Evolutionary conservation across 1,140 invertebrate genomes (phyloP).

Genomic region (Lutraria rhynchaena): DNA sequence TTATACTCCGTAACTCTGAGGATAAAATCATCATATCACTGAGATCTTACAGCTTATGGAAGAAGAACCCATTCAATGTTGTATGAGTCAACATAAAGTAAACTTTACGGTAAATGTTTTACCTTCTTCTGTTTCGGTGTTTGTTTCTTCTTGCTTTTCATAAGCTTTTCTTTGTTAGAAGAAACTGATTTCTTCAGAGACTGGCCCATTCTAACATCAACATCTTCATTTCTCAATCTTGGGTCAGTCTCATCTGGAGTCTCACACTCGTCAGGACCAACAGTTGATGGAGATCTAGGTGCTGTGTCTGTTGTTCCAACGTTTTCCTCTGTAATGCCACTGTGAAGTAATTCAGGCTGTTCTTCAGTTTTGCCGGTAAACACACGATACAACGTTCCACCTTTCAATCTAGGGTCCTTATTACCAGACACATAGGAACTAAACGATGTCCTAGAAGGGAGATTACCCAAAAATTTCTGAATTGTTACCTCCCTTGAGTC

Average conservation of each 20-base stretch:
- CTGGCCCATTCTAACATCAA: not conserved
- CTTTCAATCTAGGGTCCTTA: conserved; percentile 36
- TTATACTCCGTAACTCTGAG: no score
- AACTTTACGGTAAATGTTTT: no score
- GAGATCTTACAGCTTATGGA: no score
- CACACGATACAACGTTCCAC: conserved; percentile 20
- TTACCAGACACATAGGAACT: conserved; percentile 42
- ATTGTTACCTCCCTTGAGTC: conserved; percentile 48
- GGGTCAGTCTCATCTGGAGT: not conserved
- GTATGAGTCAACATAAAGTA: no score
- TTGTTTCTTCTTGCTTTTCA: not conserved
- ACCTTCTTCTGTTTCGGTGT: conserved; percentile 4
- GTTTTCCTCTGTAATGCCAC: conserved; percentile 48
- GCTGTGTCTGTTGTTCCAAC: conserved; percentile 4
- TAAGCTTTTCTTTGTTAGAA: not conserved
- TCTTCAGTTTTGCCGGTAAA: conserved; percentile 2
- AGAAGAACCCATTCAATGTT: no score
- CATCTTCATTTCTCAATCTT: not conserved
- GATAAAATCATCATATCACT: no score
- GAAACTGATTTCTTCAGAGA: not conserved
- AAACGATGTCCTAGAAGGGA: conserved; percentile 28
- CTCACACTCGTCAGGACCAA: not conserved
- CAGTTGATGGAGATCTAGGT: conserved; percentile 16
- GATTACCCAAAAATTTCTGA: conserved; percentile 33
- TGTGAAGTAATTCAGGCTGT: not conserved